Conservation (phyloP, 2,888 invertebrate species). For the Rhyacophila evoluta region DNA sequence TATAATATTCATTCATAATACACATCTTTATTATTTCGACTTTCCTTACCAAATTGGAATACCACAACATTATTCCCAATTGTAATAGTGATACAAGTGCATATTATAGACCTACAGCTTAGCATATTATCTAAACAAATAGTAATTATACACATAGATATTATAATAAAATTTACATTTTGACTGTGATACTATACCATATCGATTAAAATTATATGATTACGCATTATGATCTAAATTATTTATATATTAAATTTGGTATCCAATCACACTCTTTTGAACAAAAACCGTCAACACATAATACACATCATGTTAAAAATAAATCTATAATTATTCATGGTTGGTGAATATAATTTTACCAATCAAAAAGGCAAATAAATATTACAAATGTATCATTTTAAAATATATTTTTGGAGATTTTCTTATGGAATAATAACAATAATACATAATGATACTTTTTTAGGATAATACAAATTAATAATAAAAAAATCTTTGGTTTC, state of each 20-base stretch:
- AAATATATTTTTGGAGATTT: no score
- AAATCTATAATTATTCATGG: no score
- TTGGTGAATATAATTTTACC: no score
- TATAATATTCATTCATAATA: background rate
- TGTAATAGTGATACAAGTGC: background rate
- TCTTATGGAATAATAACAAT: no score
- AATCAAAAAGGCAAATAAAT: no score
- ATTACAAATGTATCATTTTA: no score
- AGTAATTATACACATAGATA: background rate
- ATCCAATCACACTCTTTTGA: background rate
- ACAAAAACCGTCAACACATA: no score
- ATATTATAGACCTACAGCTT: background rate
- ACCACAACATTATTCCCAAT: background rate
- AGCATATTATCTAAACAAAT: background rate
- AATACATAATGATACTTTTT: no score
- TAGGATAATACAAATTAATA: no score
- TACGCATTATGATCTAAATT: background rate
- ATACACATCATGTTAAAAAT: no score
- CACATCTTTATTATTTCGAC: background rate
- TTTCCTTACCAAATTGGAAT: background rate
- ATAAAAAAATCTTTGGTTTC: no score
- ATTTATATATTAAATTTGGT: background rate
- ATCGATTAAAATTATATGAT: conserved; percentile 10
- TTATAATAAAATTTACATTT: conserved; percentile 25
- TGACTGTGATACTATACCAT: background rate